phyloP scores from a whole-genome alignment of 2,888 invertebrate species.

The Escarpia spicata region DNA sequence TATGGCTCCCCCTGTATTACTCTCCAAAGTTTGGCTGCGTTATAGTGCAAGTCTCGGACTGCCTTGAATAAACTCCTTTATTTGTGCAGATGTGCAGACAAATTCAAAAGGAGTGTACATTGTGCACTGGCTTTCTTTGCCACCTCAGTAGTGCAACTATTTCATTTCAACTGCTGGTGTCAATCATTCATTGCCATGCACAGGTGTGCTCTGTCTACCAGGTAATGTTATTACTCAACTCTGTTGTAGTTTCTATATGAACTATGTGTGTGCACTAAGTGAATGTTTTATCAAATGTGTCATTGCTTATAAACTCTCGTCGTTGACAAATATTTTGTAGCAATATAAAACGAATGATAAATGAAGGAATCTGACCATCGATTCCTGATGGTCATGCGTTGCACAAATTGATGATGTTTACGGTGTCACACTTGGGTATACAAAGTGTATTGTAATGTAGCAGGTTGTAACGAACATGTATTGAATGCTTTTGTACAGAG shows the following conservation, averaged over 20 bases:
- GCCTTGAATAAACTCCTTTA: too few species aligned
- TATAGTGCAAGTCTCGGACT: too few species aligned
- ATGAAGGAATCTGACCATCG: background rate
- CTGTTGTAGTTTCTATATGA: background rate
- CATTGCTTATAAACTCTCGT: background rate
- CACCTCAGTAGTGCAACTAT: background rate
- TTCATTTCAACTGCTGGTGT: background rate
- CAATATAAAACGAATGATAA: constrained; percentile 13
- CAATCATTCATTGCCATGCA: background rate
- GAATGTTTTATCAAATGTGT: constrained; percentile 16
- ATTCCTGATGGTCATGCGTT: constrained; percentile 12
- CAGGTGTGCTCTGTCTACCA: background rate
- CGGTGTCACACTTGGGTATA: background rate
- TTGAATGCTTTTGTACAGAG: constrained; percentile 16
- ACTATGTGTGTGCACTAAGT: background rate
- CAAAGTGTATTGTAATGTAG: background rate
- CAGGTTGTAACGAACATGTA: background rate
- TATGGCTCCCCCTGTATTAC: background rate
- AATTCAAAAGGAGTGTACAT: background rate
- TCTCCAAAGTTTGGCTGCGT: too few species aligned
- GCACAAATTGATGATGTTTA: background rate
- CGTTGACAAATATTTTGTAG: background rate
- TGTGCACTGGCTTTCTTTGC: background rate
- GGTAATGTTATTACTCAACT: background rate
- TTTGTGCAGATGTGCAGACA: background rate